Evolutionary conservation across 2,797 vertebrate genomes (phyloP).

Genomic region (Pseudomugil tenellus): DNA sequence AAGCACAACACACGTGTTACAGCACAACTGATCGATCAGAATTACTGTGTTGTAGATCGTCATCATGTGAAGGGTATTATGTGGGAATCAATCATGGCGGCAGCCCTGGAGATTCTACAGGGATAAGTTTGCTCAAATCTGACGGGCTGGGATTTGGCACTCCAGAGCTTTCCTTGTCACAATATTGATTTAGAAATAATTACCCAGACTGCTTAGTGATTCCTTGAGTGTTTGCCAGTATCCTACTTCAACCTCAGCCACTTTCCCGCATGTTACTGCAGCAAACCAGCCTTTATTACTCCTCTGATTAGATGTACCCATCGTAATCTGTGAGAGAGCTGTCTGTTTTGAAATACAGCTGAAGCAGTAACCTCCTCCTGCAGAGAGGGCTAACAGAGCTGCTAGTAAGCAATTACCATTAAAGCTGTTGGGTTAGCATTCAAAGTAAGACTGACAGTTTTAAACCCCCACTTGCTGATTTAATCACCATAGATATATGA

Average conservation of each 20-base stretch:
- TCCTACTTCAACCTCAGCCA: conserved; percentile 35
- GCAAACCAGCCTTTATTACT: conserved; percentile 40
- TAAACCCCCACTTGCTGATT: conserved; percentile 41
- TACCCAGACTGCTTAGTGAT: conserved; percentile 77
- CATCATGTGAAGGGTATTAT: conserved; percentile 71
- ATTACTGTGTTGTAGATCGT: conserved; percentile 69
- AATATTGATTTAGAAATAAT: conserved; percentile 85
- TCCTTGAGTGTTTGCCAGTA: conserved; percentile 57
- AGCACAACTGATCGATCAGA: conserved; percentile 62
- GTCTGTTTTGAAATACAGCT: conserved; percentile 65
- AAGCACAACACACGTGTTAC: conserved; percentile 10
- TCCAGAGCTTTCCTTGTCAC: conserved; percentile 77
- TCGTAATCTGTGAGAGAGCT: conserved; percentile 56
- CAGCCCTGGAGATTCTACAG: conserved; percentile 61
- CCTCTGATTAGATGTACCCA: conserved; percentile 66
- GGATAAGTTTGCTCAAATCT: conserved; percentile 64
- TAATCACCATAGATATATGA: conserved; percentile 40
- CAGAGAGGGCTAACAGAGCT: conserved; percentile 54
- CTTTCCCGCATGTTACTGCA: conserved; percentile 36
- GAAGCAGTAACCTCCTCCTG: conserved; percentile 45
- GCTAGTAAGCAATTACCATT: conserved; percentile 63
- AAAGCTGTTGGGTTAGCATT: conserved; percentile 51
- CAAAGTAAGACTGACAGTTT: conserved; percentile 66
- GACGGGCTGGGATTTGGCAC: conserved; percentile 72
- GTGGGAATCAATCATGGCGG: conserved; percentile 72